These are phyloP conservation scores for Drosophila littoralis DNA, from an alignment of 1,140 invertebrate species.

Conservation along the genomic window DNA sequence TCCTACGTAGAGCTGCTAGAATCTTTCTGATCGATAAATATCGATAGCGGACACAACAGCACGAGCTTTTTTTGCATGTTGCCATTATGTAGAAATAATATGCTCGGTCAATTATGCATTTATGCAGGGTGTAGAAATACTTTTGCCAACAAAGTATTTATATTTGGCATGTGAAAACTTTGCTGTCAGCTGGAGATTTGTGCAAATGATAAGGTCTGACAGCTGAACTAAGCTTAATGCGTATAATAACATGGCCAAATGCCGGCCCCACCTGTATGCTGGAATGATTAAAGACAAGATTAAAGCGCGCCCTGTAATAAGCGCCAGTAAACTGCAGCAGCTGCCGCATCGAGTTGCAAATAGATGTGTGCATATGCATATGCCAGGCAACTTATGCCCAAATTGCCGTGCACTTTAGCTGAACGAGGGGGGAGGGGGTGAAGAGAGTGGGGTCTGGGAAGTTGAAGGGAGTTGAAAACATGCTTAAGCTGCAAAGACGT, in stretches of 20 bases:
- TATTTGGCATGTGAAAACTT: constrained; percentile 34
- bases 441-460: neutral
- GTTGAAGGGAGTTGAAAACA: constrained; percentile 40
- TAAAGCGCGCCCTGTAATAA: constrained; percentile 14
- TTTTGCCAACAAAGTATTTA: constrained; percentile 35
- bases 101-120: neutral
- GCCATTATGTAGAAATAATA: neutral
- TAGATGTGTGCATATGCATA: constrained; percentile 28
- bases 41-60: neutral
- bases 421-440: neutral
- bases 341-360: constrained; percentile 15
- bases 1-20: too few species aligned
- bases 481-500: constrained; percentile 54
- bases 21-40: neutral
- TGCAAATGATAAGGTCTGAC: constrained; percentile 38
- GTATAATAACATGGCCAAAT: constrained; percentile 8
- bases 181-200: constrained; percentile 38
- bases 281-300: constrained; percentile 32
- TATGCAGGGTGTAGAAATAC: constrained; percentile 21
- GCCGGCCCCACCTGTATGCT: neutral
- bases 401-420: constrained; percentile 67
- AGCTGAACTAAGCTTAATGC: constrained; percentile 30
- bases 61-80: too few species aligned
- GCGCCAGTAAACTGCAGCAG: constrained; percentile 5
- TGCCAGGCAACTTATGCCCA: constrained; percentile 43